Evolutionary conservation across 2,888 invertebrate genomes (phyloP).

Genomic region (Lypha dubia): DNA sequence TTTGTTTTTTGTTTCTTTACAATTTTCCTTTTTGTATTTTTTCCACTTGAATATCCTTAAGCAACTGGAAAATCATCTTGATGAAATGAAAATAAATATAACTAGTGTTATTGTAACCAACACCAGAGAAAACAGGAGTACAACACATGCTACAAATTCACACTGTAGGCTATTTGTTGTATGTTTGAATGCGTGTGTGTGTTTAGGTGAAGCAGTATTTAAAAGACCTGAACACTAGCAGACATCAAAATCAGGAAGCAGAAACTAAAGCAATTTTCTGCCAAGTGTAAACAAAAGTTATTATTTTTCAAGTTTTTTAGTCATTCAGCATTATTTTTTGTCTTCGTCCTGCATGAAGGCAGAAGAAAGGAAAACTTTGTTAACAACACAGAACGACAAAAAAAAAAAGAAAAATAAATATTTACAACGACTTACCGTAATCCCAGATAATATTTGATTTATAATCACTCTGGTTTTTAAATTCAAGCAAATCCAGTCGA

Average conservation of each 20-base stretch:
- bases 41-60: slow-evolving; percentile 10
- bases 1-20: background rate
- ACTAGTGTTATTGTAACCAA: background rate
- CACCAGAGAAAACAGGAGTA: background rate
- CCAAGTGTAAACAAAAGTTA: slow-evolving; percentile 27
- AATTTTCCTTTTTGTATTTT: background rate
- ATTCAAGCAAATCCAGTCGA: no score
- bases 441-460: no score
- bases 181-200: background rate
- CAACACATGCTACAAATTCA: background rate
- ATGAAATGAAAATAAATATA: slow-evolving; percentile 31
- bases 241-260: slow-evolving; percentile 51
- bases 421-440: no score
- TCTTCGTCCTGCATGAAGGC: background rate
- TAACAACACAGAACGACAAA: no score
- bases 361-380: background rate
- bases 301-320: background rate
- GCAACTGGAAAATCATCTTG: background rate
- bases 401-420: no score
- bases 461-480: no score
- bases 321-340: background rate
- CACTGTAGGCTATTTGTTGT: background rate
- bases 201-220: background rate
- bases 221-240: slow-evolving; percentile 15
- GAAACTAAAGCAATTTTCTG: slow-evolving; percentile 60